Conservation (phyloP, 2,113 vertebrate genomes). For the Pardalotus punctatus region DNA sequence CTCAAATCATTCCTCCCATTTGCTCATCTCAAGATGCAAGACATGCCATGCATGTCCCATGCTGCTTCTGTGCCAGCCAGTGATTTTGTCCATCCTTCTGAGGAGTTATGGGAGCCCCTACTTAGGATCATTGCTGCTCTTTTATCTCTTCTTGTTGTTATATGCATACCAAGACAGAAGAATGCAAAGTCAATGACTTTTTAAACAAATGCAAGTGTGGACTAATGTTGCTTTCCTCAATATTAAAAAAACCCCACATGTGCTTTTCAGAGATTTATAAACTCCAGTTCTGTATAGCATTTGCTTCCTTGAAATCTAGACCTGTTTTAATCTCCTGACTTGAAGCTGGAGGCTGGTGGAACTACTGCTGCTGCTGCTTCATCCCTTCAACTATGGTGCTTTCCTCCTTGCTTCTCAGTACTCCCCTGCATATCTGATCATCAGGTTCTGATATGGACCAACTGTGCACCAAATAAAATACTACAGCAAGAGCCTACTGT, state of each 20-base stretch:
- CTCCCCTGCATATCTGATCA: background rate
- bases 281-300: background rate
- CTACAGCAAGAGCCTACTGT: background rate
- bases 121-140: background rate
- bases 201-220: background rate
- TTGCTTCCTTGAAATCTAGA: background rate
- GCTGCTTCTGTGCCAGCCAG: rapidly evolving
- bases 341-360: background rate
- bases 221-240: background rate
- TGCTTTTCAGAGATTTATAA: background rate
- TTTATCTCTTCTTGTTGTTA: background rate
- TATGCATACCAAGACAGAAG: background rate
- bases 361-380: background rate
- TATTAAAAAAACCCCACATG: rapidly evolving
- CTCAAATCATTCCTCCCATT: background rate
- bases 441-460: background rate
- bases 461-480: background rate
- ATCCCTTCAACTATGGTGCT: rapidly evolving
- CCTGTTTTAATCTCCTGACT: background rate
- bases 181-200: background rate
- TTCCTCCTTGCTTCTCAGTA: rapidly evolving
- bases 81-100: background rate
- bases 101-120: rapidly evolving
- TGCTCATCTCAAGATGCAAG: background rate
- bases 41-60: rapidly evolving